Evolutionary conservation across 2,888 invertebrate species (phyloP).

Genomic region (Chymomyza fuscimana): DNA sequence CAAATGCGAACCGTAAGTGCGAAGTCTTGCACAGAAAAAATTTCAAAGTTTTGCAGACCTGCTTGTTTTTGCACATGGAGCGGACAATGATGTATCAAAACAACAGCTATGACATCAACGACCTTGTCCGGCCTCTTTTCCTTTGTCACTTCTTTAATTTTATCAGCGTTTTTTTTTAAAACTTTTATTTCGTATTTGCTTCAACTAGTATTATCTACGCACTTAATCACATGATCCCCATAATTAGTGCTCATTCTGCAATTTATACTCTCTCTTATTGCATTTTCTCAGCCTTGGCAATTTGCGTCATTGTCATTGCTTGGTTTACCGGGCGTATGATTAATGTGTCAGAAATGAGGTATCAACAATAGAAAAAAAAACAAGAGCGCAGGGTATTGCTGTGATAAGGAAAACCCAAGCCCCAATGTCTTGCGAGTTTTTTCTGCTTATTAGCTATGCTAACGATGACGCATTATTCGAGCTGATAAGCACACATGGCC

Average conservation of each 20-base stretch:
- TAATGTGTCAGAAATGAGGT: neutral
- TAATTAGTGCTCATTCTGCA: neutral
- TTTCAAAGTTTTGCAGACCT: too few relatives aligned
- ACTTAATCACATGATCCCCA: neutral
- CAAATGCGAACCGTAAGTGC: too few relatives aligned
- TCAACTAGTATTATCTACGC: neutral
- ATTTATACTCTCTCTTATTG: neutral
- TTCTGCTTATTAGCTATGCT: neutral
- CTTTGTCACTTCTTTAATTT: neutral
- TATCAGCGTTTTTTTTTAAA: neutral
- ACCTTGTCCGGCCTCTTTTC: neutral
- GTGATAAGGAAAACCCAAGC: conserved; percentile 2
- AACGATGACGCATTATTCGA: neutral
- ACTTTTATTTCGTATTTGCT: too few relatives aligned
- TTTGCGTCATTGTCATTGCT: conserved; percentile 5
- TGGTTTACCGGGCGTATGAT: neutral
- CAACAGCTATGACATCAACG: neutral
- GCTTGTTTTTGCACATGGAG: too few relatives aligned
- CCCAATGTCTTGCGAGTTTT: neutral
- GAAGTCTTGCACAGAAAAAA: too few relatives aligned
- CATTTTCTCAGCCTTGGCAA: neutral
- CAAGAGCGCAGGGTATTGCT: neutral
- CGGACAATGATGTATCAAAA: too few relatives aligned
- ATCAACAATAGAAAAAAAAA: neutral
- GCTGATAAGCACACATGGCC: conserved; percentile 3